Base-by-base conservation (phyloP, 2,113 vertebrate species). In the Neopipo cinnamomea region DNA sequence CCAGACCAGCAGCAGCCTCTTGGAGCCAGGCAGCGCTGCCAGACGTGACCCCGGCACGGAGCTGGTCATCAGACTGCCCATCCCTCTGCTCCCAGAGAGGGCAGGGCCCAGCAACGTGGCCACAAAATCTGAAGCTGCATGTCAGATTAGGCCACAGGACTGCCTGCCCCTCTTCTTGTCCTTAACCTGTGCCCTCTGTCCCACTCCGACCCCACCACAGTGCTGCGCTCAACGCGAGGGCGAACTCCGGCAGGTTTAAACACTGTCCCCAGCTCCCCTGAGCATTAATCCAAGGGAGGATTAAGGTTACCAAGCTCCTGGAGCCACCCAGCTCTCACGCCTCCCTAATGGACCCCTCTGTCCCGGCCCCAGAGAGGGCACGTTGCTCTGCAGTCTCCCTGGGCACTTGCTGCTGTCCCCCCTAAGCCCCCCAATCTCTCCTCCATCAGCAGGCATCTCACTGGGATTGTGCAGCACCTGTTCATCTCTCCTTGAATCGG, bases 221-320 rank as follows among this genome's bases (percentile, higher is more conserved):
- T 23, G 83, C 89, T 41, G 5, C 0, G 0, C 76, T 93, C 59
- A 58, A 49, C 0, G 1, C 1, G 0, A 91, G 73, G 70, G 55
- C 95, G 94, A 76, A 2, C 76, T 89, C 72, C 14, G 84, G 68
- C 41, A 52, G 94, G 79, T 95, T 95, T 95, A 96, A 86, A 91
- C 52, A 46, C 61, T 92, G 94, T 96, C 95, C 95, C 94, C 93
- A 95, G 86, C 56, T 96, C 86, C 93, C 89, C 95, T 92, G 75
- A 63, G 94, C 80, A 85, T 71, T 96, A 97, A 96, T 95, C 96
- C 93, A 56, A 53, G 68, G 65, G 47, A 95, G 89, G 95, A 97
- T 97, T 97, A 97, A 96, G 94, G 94, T 97, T 97, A 95, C 93
- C 93, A 81, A 93, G 91, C 33, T 95, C 89, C 86, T 81, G 93